Conservation (phyloP, 2,888 invertebrate species). For the Dascillus cervinus region DNA sequence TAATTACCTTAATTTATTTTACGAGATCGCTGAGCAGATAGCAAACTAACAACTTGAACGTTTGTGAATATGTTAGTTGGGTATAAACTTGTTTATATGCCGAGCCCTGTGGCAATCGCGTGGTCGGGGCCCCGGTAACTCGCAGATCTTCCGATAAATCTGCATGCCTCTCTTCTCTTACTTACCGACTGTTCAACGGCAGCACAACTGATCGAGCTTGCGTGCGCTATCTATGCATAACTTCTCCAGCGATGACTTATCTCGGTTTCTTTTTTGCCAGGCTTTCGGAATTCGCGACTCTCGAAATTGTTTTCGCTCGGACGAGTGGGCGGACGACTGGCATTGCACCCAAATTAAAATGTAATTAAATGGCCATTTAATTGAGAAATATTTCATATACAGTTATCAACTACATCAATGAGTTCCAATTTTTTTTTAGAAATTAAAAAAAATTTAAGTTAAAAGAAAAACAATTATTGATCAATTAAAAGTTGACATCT, state of each 20-base stretch:
- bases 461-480: too few species aligned
- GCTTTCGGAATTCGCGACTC: constrained; percentile 17
- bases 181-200: constrained; percentile 10
- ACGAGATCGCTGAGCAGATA: constrained; percentile 37
- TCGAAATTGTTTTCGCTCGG: too few species aligned
- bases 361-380: too few species aligned
- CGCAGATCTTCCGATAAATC: constrained; percentile 26
- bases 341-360: too few species aligned
- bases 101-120: constrained; percentile 25
- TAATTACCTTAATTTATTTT: constrained; percentile 45
- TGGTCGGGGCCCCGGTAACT: constrained; percentile 24
- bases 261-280: constrained; percentile 18
- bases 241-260: constrained; percentile 14
- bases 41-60: constrained; percentile 33
- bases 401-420: too few species aligned
- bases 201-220: constrained; percentile 12
- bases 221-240: constrained; percentile 15
- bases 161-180: constrained; percentile 19
- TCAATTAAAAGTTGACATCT: too few species aligned
- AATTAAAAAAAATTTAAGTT: too few species aligned
- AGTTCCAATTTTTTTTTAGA: too few species aligned
- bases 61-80: constrained; percentile 35
- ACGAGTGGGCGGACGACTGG: too few species aligned
- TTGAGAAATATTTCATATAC: too few species aligned
- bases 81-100: constrained; percentile 34